Base-by-base conservation (phyloP, 2,113 vertebrate species). In the Corythaeola cristata region DNA sequence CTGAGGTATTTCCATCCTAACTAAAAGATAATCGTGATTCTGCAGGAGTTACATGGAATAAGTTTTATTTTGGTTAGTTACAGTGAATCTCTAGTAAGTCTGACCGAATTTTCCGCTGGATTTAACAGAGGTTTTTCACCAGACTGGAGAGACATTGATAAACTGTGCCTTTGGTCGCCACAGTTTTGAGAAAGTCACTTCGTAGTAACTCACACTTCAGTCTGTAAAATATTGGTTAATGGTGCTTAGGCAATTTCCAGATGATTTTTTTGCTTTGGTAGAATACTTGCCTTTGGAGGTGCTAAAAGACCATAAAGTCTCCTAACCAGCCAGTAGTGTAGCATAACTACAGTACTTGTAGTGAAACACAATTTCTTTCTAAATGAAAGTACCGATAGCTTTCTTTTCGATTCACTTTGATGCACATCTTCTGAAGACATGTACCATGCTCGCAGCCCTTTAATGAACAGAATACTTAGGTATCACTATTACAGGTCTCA, bases 281-380 rank as follows among this genome's bases (percentile, higher is more conserved):
- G 88, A 96, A 91, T 92, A 97, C 92, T 97, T 97, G 82, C 93
- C 96, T 97, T 96, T 92, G 95, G 96, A 98, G 98, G 98, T 98
- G 98, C 98, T 98, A 98, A 96, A 97, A 96, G 90, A 94, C 95
- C 66, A 83, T 94, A 39, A 96, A 93, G 92, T 97, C 64, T 96
- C 73, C 80, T 97, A 96, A 97, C 91, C 93, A 97, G 96, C 96
- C 95, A 69, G 93, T 97, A 97, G 76, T 91, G 73, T 98, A 98
- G 96, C 94, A 98, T 97, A 97, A 84, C 96, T 96, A 97, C 60
- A 96, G 93, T 95, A 78, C 58, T 89, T 96, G 96, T 97, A 94
- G 94, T 95, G 95, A 88, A 95, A 86, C 88, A 85, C 37, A 79
- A 93, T 96, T 95, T 96, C 86, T 96, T 97, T 95, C 96, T 91